Evolutionary conservation across 1,140 invertebrate genomes (phyloP).

Genomic region (Papilio aristodemus): DNA sequence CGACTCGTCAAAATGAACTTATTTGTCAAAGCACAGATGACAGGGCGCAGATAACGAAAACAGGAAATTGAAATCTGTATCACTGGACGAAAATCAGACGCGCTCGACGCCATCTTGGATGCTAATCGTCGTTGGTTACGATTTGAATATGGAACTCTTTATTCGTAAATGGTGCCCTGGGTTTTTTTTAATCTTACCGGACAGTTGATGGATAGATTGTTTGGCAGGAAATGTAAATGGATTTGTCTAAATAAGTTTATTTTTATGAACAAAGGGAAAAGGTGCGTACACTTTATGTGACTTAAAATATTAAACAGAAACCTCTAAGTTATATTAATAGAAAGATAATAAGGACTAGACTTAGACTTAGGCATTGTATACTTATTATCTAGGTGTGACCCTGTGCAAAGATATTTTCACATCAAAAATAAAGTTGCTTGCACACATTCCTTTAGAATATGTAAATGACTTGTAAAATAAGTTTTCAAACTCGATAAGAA

Average conservation of each 20-base stretch:
- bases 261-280: too few relatives aligned
- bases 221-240: conserved; percentile 52
- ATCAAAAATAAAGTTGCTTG: conserved; percentile 28
- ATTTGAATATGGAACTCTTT: conserved; percentile 76
- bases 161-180: conserved; percentile 60
- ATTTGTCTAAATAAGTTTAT: conserved; percentile 34
- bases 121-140: conserved; percentile 62
- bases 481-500: background rate
- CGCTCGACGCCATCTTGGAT: conserved; percentile 64
- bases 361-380: too few relatives aligned
- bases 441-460: too few relatives aligned
- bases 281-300: too few relatives aligned
- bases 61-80: conserved; percentile 79
- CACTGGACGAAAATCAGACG: conserved; percentile 68
- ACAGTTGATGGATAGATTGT: conserved; percentile 53
- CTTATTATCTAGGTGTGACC: too few relatives aligned
- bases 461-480: too few relatives aligned
- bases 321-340: too few relatives aligned
- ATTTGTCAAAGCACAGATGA: conserved; percentile 77
- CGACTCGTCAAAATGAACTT: conserved; percentile 75
- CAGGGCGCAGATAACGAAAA: conserved; percentile 61
- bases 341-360: too few relatives aligned
- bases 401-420: too few relatives aligned
- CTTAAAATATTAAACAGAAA: too few relatives aligned
- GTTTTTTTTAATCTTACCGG: conserved; percentile 52